Conservation (phyloP, 2,888 invertebrate species). For the Clusia tigrina region DNA sequence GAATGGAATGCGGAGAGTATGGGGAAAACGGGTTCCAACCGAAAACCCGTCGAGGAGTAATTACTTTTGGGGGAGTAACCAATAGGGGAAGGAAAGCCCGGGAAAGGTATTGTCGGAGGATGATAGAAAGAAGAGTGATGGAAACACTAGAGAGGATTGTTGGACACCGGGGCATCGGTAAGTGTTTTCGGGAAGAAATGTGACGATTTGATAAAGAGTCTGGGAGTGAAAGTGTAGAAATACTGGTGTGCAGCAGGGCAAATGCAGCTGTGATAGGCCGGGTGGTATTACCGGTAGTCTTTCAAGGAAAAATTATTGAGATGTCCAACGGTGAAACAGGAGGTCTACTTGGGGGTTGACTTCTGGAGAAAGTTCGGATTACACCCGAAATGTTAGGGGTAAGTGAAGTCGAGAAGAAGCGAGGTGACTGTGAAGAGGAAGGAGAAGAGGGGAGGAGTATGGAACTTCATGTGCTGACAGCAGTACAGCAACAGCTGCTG, state of each 20-base stretch:
- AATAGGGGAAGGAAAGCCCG: too few relatives aligned
- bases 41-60: too few relatives aligned
- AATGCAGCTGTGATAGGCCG: neutral
- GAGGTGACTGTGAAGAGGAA: neutral
- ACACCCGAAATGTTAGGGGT: neutral
- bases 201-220: conserved; percentile 1
- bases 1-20: too few relatives aligned
- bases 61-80: too few relatives aligned
- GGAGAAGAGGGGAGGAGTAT: neutral
- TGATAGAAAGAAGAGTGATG: too few relatives aligned
- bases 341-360: conserved; percentile 16
- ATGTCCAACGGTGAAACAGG: conserved; percentile 19
- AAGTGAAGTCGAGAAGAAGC: neutral
- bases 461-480: neutral
- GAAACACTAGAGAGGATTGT: conserved; percentile 8
- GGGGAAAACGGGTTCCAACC: too few relatives aligned
- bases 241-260: neutral
- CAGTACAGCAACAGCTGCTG: neutral
- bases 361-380: conserved; percentile 16
- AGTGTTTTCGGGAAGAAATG: conserved; percentile 19
- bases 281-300: neutral
- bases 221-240: neutral
- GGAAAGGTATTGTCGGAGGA: too few relatives aligned
- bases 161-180: conserved; percentile 21
- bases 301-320: neutral